These are phyloP conservation scores for Cordylochernes scorpioides DNA, from an alignment of 2,888 invertebrate genomes.

Conservation along the genomic window DNA sequence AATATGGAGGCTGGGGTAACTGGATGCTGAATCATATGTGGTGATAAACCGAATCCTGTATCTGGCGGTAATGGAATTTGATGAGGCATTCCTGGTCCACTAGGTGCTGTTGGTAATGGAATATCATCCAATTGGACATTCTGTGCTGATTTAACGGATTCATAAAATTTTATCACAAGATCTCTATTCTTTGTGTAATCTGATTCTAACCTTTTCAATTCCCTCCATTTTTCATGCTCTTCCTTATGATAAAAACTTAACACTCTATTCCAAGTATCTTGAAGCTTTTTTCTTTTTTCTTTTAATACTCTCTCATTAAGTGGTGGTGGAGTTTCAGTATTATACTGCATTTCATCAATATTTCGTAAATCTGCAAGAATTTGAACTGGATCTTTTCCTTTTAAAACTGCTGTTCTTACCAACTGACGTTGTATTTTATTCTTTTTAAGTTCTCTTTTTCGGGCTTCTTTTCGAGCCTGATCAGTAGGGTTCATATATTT, in stretches of 20 bases:
- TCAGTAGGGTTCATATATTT: conserved; percentile 99
- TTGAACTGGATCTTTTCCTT: conserved; percentile 88
- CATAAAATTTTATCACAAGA: conserved; percentile 60
- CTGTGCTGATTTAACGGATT: conserved; percentile 81
- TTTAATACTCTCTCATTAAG: conserved; percentile 85
- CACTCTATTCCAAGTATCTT: conserved; percentile 79
- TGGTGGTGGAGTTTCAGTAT: conserved; percentile 74
- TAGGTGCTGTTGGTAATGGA: conserved; percentile 39
- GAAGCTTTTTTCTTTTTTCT: conserved; percentile 78
- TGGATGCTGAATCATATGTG: too few species aligned
- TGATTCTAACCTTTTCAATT: conserved; percentile 60
- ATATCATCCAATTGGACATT: conserved; percentile 81
- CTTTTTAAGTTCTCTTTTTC: conserved; percentile 89
- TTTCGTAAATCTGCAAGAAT: conserved; percentile 84
- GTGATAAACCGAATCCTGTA: too few species aligned
- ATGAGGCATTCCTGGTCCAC: too few species aligned
- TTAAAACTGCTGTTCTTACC: conserved; percentile 81
- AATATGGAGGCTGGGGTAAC: too few species aligned
- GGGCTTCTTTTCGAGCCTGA: conserved; percentile 88
- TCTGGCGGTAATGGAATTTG: too few species aligned
- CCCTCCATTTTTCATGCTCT: conserved; percentile 75
- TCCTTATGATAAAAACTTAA: conserved; percentile 75
- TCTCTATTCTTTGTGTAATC: conserved; percentile 73
- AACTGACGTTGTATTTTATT: conserved; percentile 89
- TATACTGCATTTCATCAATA: conserved; percentile 94